These are phyloP conservation scores for Zaprionus kolodkinae DNA, from an alignment of 1,140 invertebrate species.

Conservation along the genomic window DNA sequence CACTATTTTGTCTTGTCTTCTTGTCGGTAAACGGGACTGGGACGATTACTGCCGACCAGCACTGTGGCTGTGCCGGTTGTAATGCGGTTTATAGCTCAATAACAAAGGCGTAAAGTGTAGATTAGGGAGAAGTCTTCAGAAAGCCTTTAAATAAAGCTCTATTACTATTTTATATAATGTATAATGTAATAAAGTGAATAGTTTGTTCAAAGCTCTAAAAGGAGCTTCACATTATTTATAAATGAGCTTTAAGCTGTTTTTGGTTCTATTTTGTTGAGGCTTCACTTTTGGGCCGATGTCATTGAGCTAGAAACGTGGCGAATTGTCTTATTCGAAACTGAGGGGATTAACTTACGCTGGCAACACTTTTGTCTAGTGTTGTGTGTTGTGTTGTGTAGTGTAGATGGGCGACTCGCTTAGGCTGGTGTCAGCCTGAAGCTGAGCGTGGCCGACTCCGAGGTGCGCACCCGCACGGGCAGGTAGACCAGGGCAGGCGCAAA, in stretches of 20 bases:
- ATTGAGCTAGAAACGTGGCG: conserved; percentile 17
- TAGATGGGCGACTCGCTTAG: conserved; percentile 84
- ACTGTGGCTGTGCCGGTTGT: conserved; percentile 19
- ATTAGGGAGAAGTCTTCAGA: too few relatives aligned
- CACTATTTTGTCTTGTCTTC: conserved; percentile 78
- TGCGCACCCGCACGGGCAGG: conserved; percentile 93
- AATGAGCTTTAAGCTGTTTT: conserved; percentile 1
- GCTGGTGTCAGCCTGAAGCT: conserved; percentile 96
- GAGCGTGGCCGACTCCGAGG: conserved; percentile 89
- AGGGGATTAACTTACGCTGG: conserved; percentile 74
- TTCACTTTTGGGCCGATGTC: not conserved
- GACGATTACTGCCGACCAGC: conserved; percentile 28
- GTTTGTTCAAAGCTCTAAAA: not conserved
- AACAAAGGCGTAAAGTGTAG: conserved; percentile 8
- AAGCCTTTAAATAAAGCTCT: not conserved
- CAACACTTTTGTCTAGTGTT: conserved; percentile 64
- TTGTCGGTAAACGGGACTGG: conserved; percentile 45
- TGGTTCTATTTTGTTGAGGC: not conserved
- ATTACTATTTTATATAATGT: not conserved
- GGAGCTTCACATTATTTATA: not conserved
- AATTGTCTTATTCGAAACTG: conserved; percentile 33
- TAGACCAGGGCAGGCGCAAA: conserved; percentile 96
- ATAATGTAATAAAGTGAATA: not conserved
- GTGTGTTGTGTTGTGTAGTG: conserved; percentile 43
- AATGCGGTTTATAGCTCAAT: conserved; percentile 3